phyloP scores from a whole-genome alignment of 2,113 vertebrate species.

The Eonycteris spelaea region DNA sequence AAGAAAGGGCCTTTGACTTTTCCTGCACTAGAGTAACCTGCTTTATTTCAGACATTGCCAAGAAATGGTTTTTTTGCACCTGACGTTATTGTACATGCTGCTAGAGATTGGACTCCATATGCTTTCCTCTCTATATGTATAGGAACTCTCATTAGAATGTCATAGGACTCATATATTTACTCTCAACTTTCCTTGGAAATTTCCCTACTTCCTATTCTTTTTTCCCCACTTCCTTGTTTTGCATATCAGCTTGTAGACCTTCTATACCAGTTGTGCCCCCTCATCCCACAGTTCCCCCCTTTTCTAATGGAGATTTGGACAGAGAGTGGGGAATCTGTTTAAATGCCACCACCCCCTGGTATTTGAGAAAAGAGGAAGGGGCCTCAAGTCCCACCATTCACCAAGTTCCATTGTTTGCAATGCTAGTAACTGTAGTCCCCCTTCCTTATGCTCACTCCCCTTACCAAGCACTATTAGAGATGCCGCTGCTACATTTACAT shows the following conservation, averaged over 20 bases:
- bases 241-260: background rate
- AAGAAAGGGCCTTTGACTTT: constrained; percentile 38
- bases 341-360: background rate
- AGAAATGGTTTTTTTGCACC: background rate
- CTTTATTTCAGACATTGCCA: background rate
- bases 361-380: background rate
- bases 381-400: background rate
- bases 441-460: background rate
- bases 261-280: background rate
- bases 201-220: background rate
- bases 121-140: background rate
- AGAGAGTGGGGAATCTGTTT: background rate
- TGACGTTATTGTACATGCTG: background rate
- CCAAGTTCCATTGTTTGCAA: background rate
- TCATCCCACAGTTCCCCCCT: background rate
- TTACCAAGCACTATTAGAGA: background rate
- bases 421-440: background rate
- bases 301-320: background rate
- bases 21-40: constrained; percentile 8
- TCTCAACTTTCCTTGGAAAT: background rate
- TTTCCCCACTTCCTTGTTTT: background rate
- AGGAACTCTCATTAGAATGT: background rate
- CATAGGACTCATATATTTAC: background rate
- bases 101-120: background rate
- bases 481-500: background rate